Base-by-base conservation (phyloP, 2,113 vertebrate species). In the Antennarius striatus region DNA sequence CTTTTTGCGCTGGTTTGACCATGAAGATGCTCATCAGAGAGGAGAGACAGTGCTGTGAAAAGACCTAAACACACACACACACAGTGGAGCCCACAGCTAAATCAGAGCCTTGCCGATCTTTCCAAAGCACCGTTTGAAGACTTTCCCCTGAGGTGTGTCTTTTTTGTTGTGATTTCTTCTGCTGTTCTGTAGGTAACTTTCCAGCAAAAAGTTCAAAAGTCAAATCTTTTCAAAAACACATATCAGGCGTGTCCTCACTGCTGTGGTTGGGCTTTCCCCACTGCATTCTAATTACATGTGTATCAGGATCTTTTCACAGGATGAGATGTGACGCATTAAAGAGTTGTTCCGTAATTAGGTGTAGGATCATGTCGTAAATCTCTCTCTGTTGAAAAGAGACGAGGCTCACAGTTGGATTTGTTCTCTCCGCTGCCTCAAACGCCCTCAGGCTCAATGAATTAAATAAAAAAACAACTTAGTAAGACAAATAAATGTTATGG, bases 1-100 rank as follows among this genome's bases (percentile, higher is more conserved):
- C 88, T 92, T 92, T 92, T 87, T 87, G 86, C 77, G 73, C 73
- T 81, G 84, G 64, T 76, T 86, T 90, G 82, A 92, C 90, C 91
- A 89, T 87, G 86, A 91, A 88, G 81, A 86, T 88, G 81, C 68
- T 86, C 82, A 56, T 87, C 79, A 87, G 55, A 45, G 60, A 62
- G 69, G 69, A 82, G 63, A 79, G 75, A 65, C 59, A 53, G 46
- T 52, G 52, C 69, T 45, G 63, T 68, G 79, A 75, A 87, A 85
- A 76, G 40, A 45, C 80, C 68, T 68, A 58, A 75, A 6, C 68
- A 66, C 65, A 73, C 73, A 56, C 22, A 22, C 69, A 36, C 42
- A 15, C 22, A 49, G 39, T 60, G 36, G 48, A 51, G 46, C 59
- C 68, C 49, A 43, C 69, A 77, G 71, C 76, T 46, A 63, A 66